Base-by-base conservation (phyloP, 2,888 invertebrate species). In the Hypsopygia costalis region DNA sequence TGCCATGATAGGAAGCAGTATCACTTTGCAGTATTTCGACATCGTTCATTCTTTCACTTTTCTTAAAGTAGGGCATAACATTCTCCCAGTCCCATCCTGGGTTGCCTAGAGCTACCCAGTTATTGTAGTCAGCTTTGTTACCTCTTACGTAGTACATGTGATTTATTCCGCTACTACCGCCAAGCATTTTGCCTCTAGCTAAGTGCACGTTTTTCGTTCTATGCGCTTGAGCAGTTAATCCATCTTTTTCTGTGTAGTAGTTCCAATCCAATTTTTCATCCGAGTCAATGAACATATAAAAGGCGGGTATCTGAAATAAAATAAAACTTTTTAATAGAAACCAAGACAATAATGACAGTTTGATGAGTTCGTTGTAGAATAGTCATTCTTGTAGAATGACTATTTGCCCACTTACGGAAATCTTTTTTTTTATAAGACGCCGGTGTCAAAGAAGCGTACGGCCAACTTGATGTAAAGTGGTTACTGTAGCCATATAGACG, bases 81-180 rank as follows among this genome's bases (percentile, higher is more conserved):
- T 55, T 51, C 1, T 62, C 43, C 63, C 60, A 70, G 22, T 58
- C 52, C 73, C 74, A 74, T 0, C 62, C 62, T 0, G 75, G 57
- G 37, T 93, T 92, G 0, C 93, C 94, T 40, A 89, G 56, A 1
- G 75, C 77, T 0, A 90, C 92, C 96, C 96, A 96, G 0, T 81
- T 69, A 1, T 88, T 66, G 59, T 91, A 94, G 59, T 94, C 94
- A 4, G 66, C 71, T 11, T 89, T 86, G 62, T 92, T 92, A 0
- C 94, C 94, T 50, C 91, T 79, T 0, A 92, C 74, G 55, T 94
- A 92, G 3, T 91, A 60, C 92, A 94, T 92, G 32, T 89, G 91
- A 62, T 94, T 94, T 4, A 92, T 75, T 0, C 88, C 78, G 35
- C 92, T 92, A 8, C 90, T 88, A 0, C 94, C 94, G 0, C 94